Percentiles rank a stretch among this genome's conserved stretches.
Evolutionary conservation across 2,113 vertebrate species (phyloP).

Genomic region (Neoarius graeffei): DNA sequence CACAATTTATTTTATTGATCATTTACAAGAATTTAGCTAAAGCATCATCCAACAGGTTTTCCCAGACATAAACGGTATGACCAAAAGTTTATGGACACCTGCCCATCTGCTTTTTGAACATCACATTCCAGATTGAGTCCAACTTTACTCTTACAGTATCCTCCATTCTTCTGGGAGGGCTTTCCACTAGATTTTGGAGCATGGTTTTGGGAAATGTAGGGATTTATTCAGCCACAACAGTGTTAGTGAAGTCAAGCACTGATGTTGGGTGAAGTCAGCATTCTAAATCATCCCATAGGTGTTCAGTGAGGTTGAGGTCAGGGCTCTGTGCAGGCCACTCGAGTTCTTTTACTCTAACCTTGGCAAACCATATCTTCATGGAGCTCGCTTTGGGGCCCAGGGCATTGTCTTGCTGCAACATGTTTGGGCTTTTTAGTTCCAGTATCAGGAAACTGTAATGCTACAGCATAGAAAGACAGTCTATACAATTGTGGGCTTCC

Average conservation of each 20-base stretch:
- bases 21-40: not conserved
- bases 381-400: not conserved
- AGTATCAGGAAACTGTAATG: not conserved
- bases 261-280: not conserved
- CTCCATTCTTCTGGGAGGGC: not conserved
- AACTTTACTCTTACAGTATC: not conserved
- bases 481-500: too few relatives aligned
- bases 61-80: not conserved
- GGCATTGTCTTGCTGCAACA: not conserved
- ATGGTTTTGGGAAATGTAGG: not conserved
- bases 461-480: too few relatives aligned
- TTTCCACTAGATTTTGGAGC: not conserved
- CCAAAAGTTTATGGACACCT: not conserved
- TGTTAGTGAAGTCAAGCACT: not conserved
- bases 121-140: not conserved
- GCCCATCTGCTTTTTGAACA: not conserved
- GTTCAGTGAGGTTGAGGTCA: not conserved
- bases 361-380: not conserved
- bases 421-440: not conserved
- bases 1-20: not conserved
- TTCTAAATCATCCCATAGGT: not conserved
- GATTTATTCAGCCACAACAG: not conserved
- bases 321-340: not conserved
- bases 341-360: not conserved
- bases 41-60: not conserved